These are phyloP conservation scores for Troides oblongomaculatus DNA, from an alignment of 2,888 invertebrate species.

Conservation along the genomic window DNA sequence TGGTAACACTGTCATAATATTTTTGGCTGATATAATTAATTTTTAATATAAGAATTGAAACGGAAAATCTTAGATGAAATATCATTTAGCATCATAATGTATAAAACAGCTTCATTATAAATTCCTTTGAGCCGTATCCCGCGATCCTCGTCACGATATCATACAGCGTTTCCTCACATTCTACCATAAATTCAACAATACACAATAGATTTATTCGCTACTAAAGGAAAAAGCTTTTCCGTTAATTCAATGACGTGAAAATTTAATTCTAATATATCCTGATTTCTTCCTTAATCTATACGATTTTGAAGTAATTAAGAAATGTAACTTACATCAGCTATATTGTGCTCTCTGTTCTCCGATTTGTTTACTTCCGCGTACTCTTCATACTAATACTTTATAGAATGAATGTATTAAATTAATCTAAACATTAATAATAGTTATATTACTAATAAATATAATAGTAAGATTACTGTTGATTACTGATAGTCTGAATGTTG, in stretches of 20 bases:
- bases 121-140: conserved; percentile 11
- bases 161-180: conserved; percentile 1
- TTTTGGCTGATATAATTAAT: background rate
- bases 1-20: background rate
- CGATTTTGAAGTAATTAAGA: background rate
- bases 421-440: too few relatives aligned
- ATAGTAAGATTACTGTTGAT: too few relatives aligned
- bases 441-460: too few relatives aligned
- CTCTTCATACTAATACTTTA: too few relatives aligned
- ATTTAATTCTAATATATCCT: background rate
- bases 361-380: too few relatives aligned
- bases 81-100: conserved; percentile 2
- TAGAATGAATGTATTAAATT: too few relatives aligned
- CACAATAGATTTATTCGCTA: conserved; percentile 3
- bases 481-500: too few relatives aligned
- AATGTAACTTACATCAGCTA: too few relatives aligned
- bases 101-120: conserved; percentile 15
- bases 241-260: background rate
- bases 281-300: background rate
- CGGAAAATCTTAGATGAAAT: background rate
- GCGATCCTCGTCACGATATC: conserved; percentile 14
- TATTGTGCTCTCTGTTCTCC: too few relatives aligned
- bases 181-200: conserved; percentile 6
- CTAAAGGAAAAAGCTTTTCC: background rate
- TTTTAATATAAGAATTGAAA: background rate